phyloP scores from a whole-genome alignment of 1,140 invertebrate species.

The Conus betulinus region DNA sequence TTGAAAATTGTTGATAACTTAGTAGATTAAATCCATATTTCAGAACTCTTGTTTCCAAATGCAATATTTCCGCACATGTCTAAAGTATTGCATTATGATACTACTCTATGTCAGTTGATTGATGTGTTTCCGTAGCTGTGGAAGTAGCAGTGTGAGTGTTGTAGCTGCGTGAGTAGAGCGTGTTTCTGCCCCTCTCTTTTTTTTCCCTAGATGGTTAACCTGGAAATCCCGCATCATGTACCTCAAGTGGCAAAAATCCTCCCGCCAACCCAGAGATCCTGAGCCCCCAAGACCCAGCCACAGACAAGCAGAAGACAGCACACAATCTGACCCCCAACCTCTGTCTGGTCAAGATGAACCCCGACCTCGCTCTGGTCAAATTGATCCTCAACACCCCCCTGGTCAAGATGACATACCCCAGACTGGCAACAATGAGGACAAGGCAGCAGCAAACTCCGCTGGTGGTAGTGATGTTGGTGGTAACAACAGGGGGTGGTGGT shows the following conservation, averaged over 20 bases:
- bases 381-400: background rate
- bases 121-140: too few species aligned
- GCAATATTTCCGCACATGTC: too few species aligned
- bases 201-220: conserved; percentile 50
- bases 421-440: background rate
- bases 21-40: too few species aligned
- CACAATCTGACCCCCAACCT: background rate
- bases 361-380: background rate
- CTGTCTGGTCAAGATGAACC: background rate
- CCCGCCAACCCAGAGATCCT: background rate
- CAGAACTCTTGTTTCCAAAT: too few species aligned
- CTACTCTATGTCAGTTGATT: too few species aligned
- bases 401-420: background rate
- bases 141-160: background rate
- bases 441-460: background rate
- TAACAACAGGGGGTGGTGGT: background rate
- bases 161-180: conserved; percentile 12
- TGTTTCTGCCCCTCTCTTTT: background rate
- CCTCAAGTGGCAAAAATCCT: conserved; percentile 39
- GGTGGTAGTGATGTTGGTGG: background rate
- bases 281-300: background rate
- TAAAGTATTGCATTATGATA: too few species aligned
- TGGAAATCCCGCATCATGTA: conserved; percentile 56
- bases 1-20: too few species aligned
- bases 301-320: background rate